phyloP scores from a whole-genome alignment of 2,797 vertebrate genomes.

The Gila robusta region DNA sequence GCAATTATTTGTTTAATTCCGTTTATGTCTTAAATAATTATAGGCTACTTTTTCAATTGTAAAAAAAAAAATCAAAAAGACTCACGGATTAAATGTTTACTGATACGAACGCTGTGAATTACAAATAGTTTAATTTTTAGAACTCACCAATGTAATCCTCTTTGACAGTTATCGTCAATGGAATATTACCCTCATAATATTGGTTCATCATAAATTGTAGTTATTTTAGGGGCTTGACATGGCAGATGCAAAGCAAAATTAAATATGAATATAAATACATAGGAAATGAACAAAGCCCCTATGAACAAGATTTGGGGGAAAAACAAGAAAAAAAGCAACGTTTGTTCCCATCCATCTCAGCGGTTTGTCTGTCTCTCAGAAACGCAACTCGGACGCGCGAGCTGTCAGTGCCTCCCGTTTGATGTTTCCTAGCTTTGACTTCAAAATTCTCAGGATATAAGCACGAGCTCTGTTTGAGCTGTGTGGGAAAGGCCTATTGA shows the following conservation, averaged over 20 bases:
- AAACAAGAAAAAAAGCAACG: conserved; percentile 12
- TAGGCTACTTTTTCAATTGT: not conserved
- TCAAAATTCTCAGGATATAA: conserved; percentile 53
- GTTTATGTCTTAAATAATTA: not conserved
- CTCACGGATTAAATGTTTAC: not conserved
- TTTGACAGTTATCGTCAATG: conserved; percentile 11
- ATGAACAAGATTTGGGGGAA: conserved; percentile 39
- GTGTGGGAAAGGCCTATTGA: conserved; percentile 64
- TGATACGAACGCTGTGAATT: not conserved
- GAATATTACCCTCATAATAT: conserved; percentile 56
- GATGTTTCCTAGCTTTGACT: conserved; percentile 55
- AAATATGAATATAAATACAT: conserved; percentile 51
- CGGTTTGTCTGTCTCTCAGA: conserved; percentile 47
- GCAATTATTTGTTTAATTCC: not conserved
- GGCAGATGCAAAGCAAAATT: conserved; percentile 53
- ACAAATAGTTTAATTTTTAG: not conserved
- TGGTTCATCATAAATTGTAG: conserved; percentile 49
- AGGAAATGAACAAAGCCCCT: conserved; percentile 42
- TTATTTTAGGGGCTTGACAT: conserved; percentile 45
- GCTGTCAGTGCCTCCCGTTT: conserved; percentile 54
- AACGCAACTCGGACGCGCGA: conserved; percentile 47
- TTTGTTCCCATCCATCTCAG: conserved; percentile 55
- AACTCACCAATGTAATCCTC: not conserved
- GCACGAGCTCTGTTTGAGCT: conserved; percentile 55
- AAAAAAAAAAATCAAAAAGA: not conserved